Base-by-base conservation (phyloP, 1,140 invertebrate genomes). In the Venustaconcha ellipsiformis region DNA sequence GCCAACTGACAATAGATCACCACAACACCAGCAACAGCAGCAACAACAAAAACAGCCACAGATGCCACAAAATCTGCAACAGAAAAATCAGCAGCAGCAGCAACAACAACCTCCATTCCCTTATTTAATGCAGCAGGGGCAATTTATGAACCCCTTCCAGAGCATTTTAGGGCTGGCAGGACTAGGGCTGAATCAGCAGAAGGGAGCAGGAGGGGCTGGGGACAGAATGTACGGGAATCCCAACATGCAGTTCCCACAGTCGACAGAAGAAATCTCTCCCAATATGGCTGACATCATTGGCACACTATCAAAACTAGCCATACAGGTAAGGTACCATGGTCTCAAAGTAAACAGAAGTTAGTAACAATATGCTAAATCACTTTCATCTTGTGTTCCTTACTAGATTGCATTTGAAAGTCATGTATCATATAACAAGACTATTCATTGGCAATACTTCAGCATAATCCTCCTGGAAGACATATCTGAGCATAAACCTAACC, bases 301-400 rank as follows among this genome's bases (percentile, higher is more conserved):
- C 14, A 73, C 80, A 17, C 68, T 84, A 13, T 83, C 82, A 64
- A 79, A 81, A 62, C 76, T 85, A 17, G 78, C 80, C 20, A 78
- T 85, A 70, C 82, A 85, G 80, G 84, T 85, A 76, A 67, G 70
- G 60, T 17, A 57, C n/a, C 12, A 14, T 30, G 13, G 13, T 18
- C 5, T 37, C 4, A 23, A 17, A 56, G 14, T 60, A 20, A 20
- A 48, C 37, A 48, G 37, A 48, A 48, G 37, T 48, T 48, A 48
- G 37, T 48, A 48, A 48, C 6, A 48, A 48, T 48, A 11, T 48
- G 37, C 37, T 48, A 48, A 48, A 48, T 48, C 5, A 48, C 37
- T 48, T 48, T 48, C 6, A 11, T 48, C 37, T 48, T 48, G 37
- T 48, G 6, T 48, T 48, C 37, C 8, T 48, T 48, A 6, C 3